Base-by-base conservation (phyloP, 2,888 invertebrate genomes). In the Drosophila incognita region DNA sequence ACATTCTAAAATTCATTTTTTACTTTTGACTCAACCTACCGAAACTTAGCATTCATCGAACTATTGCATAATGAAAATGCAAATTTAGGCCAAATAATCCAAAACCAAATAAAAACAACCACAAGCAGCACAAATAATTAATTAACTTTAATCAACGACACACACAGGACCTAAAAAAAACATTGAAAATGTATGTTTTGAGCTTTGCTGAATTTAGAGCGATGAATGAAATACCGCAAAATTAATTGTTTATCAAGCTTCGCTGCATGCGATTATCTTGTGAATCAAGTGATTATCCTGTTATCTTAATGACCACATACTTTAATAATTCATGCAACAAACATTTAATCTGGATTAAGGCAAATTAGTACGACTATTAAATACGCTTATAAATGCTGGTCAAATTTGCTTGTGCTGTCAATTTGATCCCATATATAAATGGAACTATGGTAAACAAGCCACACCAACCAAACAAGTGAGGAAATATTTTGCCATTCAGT, bases 401-500 rank as follows among this genome's bases (percentile, higher is more conserved):
- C 8, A 29, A 24, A 24, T 31, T 29, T 57, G 42, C 53, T 53
- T 74, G 38, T 49, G 5, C 21, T 62, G 59, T 46, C 66, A 67
- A 66, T 56, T 56, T 33, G 54, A 76, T 53, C 36, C 66, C 49
- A 61, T 58, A 58, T 35, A 71, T 33, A 75, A 58, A 53, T 58
- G 27, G 33, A 53, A 31, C 48, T 58, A 64, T 70, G 61, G 51
- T 51, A 74, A 68, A 70, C 49, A 67, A 68, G 51, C 59, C 69
- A 31, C 58, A 46, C 33, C 51, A 40, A 27, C 27, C 49, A 65
- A 63, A 63, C 35, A 58, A 67, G 63, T 60, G 59, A 67, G 74
- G 65, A 77, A 82, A 82, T 73, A 67, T 82, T 82, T 77, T 69
- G 73, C 77, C 79, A 82, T 82, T 75, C 74, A 69, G 57, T 58